Conservation (phyloP, 1,140 invertebrate species). For the Drosophila nigrodunni region DNA sequence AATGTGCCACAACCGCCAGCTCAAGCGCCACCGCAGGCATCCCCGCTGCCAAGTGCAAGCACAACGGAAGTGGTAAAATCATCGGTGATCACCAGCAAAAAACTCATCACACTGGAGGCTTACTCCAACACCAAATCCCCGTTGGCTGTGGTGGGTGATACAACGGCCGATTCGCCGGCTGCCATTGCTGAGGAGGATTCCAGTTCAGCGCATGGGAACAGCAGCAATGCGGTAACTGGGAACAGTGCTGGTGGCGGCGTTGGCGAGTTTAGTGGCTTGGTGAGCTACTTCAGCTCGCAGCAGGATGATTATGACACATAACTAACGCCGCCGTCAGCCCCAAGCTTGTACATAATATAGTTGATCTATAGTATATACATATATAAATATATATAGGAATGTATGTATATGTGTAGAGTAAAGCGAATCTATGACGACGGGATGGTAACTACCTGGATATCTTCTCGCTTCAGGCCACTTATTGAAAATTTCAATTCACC, state of each 20-base stretch:
- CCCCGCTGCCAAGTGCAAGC: constrained; percentile 10
- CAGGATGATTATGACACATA: constrained; percentile 86
- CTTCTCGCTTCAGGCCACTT: constrained; percentile 56
- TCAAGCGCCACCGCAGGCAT: constrained; percentile 13
- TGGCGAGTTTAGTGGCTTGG: constrained; percentile 91
- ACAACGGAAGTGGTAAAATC: constrained; percentile 41
- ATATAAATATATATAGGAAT: constrained; percentile 7
- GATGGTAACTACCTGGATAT: constrained; percentile 9
- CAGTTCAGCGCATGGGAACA: constrained; percentile 65
- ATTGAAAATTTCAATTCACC: constrained; percentile 58
- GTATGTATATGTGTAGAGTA: constrained; percentile 36
- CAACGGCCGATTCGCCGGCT: constrained; percentile 52
- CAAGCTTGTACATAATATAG: constrained; percentile 61
- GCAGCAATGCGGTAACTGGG: constrained; percentile 32
- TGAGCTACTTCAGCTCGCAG: constrained; percentile 93
- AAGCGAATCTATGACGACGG: constrained; percentile 11
- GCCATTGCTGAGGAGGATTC: constrained; percentile 67
- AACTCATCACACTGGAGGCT: constrained; percentile 74
- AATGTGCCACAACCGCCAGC: constrained; percentile 6
- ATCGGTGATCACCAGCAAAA: constrained; percentile 69
- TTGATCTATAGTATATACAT: constrained; percentile 34
- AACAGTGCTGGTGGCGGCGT: constrained; percentile 44
- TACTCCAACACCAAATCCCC: constrained; percentile 74
- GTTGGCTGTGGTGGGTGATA: constrained; percentile 50
- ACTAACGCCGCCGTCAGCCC: constrained; percentile 66